Conservation (phyloP, 1,140 invertebrate genomes). For the Carcinoscorpius rotundicauda region DNA sequence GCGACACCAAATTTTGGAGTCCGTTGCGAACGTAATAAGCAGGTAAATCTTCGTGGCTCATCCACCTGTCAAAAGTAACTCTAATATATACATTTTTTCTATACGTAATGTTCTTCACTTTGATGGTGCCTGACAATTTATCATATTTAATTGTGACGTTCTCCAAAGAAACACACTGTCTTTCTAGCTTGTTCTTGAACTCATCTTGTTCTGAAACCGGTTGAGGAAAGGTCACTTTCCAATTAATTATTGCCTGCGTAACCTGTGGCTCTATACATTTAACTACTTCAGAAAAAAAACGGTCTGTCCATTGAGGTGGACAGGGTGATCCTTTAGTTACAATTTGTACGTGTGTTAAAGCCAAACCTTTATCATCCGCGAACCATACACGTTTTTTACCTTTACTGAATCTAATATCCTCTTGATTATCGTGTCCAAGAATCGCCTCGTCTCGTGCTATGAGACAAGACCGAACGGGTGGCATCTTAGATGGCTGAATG, state of each 20-base stretch:
- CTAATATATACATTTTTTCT: conserved; percentile 74
- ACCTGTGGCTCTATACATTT: conserved; percentile 31
- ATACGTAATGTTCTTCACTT: conserved; percentile 82
- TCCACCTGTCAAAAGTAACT: conserved; percentile 63
- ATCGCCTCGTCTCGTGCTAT: too few relatives aligned
- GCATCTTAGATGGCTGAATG: too few relatives aligned
- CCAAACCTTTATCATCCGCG: too few relatives aligned
- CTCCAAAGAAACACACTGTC: conserved; percentile 69
- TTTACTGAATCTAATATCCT: too few relatives aligned
- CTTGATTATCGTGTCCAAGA: too few relatives aligned
- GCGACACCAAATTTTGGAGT: conserved; percentile 24
- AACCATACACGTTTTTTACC: too few relatives aligned
- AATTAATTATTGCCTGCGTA: conserved; percentile 26
- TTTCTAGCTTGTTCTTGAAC: conserved; percentile 69
- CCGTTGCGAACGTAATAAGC: conserved; percentile 52
- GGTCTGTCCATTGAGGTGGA: conserved; percentile 66
- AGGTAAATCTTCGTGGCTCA: conserved; percentile 55
- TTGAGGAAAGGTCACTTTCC: conserved; percentile 73
- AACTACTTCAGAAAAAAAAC: conserved; percentile 43
- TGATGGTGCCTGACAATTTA: conserved; percentile 69
- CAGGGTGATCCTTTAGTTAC: conserved; percentile 86
- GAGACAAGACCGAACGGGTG: too few relatives aligned
- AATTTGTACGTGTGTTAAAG: conserved; percentile 40
- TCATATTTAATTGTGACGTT: conserved; percentile 80
- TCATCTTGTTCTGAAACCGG: conserved; percentile 85